Conservation (phyloP, 1,140 invertebrate species). For the Drosophila takahashii region DNA sequence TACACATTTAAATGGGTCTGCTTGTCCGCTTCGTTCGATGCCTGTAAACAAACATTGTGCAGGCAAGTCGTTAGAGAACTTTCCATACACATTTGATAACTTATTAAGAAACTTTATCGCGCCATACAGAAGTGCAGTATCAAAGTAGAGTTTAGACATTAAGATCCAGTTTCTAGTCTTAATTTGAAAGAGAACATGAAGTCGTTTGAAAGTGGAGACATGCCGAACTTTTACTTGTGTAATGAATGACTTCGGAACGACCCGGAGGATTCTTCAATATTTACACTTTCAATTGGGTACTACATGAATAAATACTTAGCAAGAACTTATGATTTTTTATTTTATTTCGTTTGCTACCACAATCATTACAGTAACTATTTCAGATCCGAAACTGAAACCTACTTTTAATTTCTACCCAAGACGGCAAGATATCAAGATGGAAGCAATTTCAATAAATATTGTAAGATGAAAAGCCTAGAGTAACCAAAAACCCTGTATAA, state of each 20-base stretch:
- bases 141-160: conserved; percentile 29
- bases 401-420: conserved; percentile 22
- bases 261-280: conserved; percentile 42
- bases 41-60: background rate
- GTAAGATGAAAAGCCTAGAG: conserved; percentile 34
- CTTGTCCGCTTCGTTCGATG: conserved; percentile 39
- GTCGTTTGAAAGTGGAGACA: conserved; percentile 13
- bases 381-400: conserved; percentile 55
- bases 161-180: conserved; percentile 53
- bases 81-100: conserved; percentile 1
- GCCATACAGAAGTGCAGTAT: conserved; percentile 24
- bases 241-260: conserved; percentile 41
- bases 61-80: background rate
- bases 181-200: conserved; percentile 24
- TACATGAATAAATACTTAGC: conserved; percentile 51
- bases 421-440: conserved; percentile 56
- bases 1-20: conserved; percentile 38
- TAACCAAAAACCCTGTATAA: conserved; percentile 77
- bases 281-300: conserved; percentile 42
- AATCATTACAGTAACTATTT: conserved; percentile 59
- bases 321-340: conserved; percentile 67
- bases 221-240: conserved; percentile 39
- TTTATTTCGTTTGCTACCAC: conserved; percentile 52
- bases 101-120: conserved; percentile 22
- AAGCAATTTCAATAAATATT: conserved; percentile 34